Percentiles rank a stretch among this genome's conserved stretches.
Conservation (phyloP, 2,113 vertebrate species). For the Eublepharis macularius region DNA sequence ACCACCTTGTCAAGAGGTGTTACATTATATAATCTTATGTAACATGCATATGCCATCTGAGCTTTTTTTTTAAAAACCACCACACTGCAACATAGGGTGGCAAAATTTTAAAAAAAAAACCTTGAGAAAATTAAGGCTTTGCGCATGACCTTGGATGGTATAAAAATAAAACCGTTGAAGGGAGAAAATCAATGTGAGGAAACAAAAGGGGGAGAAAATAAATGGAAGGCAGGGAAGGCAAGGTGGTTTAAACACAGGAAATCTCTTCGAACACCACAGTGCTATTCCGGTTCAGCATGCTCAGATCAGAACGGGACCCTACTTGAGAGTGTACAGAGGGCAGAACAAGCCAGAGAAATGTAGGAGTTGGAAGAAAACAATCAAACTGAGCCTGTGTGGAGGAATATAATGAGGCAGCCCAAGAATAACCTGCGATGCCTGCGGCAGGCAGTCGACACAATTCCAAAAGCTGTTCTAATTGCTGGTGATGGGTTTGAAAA, state of each 20-base stretch:
- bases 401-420: not conserved
- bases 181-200: not conserved
- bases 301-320: not conserved
- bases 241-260: not conserved
- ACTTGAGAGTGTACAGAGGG: not conserved
- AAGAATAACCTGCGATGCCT: not conserved
- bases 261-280: not conserved
- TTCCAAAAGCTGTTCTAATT: not conserved
- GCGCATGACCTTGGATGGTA: not conserved
- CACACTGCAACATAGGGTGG: not conserved
- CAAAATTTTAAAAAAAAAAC: not conserved
- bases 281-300: not conserved
- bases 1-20: not conserved
- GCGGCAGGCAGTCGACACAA: not conserved
- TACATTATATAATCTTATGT: too few relatives aligned
- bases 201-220: not conserved
- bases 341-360: not conserved
- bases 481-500: not conserved
- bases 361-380: slow-evolving; percentile 22
- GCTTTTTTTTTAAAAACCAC: not conserved
- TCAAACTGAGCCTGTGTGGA: not conserved
- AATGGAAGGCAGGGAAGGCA: not conserved
- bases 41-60: not conserved
- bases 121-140: not conserved
- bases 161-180: not conserved